Evolutionary conservation across 1,140 invertebrate species (phyloP).

Genomic region (Drosophila cardini): DNA sequence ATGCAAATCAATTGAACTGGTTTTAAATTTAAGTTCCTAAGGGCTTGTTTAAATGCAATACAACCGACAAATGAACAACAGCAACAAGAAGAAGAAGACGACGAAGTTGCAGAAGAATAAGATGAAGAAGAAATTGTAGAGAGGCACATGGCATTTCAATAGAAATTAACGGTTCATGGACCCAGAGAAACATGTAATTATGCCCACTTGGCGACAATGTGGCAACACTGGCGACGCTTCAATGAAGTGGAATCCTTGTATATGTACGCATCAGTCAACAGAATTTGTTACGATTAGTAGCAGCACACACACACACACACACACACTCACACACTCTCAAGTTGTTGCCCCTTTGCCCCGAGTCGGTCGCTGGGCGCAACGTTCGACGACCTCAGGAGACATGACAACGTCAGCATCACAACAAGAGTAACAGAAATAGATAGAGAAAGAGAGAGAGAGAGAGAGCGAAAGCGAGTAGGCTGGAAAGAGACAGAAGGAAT

Average conservation of each 20-base stretch:
- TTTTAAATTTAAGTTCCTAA: constrained; percentile 24
- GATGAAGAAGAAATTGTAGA: not conserved
- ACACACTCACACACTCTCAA: constrained; percentile 7
- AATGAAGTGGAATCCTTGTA: constrained; percentile 67
- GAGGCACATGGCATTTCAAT: constrained; percentile 55
- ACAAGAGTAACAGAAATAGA: not conserved
- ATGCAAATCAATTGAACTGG: constrained; percentile 33
- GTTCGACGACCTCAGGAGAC: constrained; percentile 44
- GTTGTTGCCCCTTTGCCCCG: constrained; percentile 4
- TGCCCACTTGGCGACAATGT: constrained; percentile 62
- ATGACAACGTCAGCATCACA: constrained; percentile 33
- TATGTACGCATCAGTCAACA: constrained; percentile 58
- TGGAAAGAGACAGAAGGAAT: not conserved
- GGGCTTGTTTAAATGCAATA: constrained; percentile 14
- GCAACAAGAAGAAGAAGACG: constrained; percentile 11
- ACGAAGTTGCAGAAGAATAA: not conserved
- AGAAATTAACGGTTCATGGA: constrained; percentile 75
- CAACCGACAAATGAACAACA: constrained; percentile 13
- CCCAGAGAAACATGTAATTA: constrained; percentile 65
- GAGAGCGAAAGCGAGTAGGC: not conserved
- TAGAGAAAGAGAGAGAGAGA: not conserved
- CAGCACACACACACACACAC: constrained; percentile 9
- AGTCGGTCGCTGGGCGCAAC: not conserved
- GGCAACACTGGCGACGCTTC: constrained; percentile 57
- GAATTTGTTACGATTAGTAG: constrained; percentile 70